Evolutionary conservation across 1,140 invertebrate genomes (phyloP).

Genomic region (Hirudo medicinalis): DNA sequence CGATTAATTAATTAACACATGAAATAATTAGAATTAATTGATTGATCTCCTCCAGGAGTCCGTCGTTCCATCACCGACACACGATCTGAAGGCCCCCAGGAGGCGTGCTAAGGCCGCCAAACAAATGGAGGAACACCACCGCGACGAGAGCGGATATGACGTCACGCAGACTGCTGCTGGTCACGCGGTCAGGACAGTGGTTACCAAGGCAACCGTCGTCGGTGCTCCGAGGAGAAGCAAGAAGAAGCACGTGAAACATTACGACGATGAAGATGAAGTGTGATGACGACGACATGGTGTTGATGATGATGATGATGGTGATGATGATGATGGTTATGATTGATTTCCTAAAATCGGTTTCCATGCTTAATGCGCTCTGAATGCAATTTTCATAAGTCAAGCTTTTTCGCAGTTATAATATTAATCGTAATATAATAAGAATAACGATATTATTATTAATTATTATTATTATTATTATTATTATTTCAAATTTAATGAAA

Average conservation of each 20-base stretch:
- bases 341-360: background rate
- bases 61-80: background rate
- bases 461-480: no score
- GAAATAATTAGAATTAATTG: background rate
- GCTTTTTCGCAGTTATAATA: no score
- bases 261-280: background rate
- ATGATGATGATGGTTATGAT: background rate
- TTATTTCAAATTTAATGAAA: no score
- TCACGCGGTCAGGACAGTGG: background rate
- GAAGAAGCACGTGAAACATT: background rate
- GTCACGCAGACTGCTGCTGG: background rate
- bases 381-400: no score
- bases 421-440: no score
- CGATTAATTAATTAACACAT: no score
- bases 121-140: background rate
- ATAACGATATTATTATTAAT: no score
- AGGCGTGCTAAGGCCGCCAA: background rate
- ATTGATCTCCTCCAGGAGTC: background rate
- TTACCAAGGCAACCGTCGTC: background rate
- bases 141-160: background rate
- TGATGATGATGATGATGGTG: background rate
- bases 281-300: background rate
- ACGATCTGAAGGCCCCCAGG: background rate
- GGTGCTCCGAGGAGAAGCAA: background rate
- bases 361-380: no score